Evolutionary conservation across 2,797 vertebrate genomes (phyloP), one percentile per base, ranked within the genome.

Genomic region (Lepidocolaptes lacrymiger): DNA sequence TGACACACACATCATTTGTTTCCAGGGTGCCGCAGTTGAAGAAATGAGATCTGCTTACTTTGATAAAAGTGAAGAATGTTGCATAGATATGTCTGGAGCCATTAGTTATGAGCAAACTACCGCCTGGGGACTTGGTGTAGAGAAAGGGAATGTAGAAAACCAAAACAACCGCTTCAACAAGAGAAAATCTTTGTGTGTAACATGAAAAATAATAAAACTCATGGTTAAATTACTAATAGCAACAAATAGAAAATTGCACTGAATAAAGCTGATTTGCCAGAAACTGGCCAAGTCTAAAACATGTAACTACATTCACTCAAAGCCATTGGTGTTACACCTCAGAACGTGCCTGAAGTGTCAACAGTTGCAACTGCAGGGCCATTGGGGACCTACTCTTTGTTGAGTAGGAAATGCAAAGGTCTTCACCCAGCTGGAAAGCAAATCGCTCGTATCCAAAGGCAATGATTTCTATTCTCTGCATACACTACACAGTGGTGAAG

Each of bases 61-160:
- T 61, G 23, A 91, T 85, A n/a, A 95, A 93, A 83, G 89, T 27
- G 30, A 94, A 84, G 30, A 94, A 80, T 14, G n/a, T 44, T 82
- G 43, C 71, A 75, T 28, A 34, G 76, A 64, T 43, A 85, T 44
- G 27, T 69, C 39, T 68, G 55, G 68, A 67, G 36, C 13, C 13
- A 83, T 36, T 20, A 63, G 34, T 6, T 52, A 87, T 69, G 78
- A 55, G 36, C 12, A 95, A 96, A 89, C 46, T 85, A 49, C 67
- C 75, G 13, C 55, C 76, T 72, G 21, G 23, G 78, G 46, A 36
- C 54, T 73, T 73, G 30, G 12, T 55, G 51, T 36, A 34, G 9
- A 23, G 20, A 51, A 83, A 71, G 14, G 18, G 23, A 67, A 62
- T 79, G 66, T 6, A 6, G 52, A 79, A 22, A 16, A 32, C 15